Evolutionary conservation across 1,140 invertebrate species (phyloP), one percentile per base, ranked within the genome.

Genomic region (Diplogasteroides magnus): DNA sequence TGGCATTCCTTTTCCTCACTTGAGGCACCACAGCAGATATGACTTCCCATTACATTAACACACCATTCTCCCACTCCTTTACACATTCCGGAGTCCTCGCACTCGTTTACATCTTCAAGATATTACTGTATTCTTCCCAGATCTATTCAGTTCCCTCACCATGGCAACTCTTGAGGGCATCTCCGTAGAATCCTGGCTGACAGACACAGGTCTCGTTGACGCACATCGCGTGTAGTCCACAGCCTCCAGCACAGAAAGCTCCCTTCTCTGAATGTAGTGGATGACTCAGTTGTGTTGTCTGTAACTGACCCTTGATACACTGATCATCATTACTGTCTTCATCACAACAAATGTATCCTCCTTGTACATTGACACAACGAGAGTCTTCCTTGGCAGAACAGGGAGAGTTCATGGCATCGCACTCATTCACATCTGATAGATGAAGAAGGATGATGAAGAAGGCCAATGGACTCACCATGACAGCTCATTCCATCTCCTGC

Each of bases 31-130:
- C 77, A 78, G 55, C 77, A 78, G 3, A 74, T 57, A 66, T 74
- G 65, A 29, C 76, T 60, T 13, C 77, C 77, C 48, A 73, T 37
- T 11, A 74, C 37, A 56, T 78, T 78, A 19, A 78, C 76, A 61
- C 77, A 78, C 64, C 77, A 72, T 31, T 77, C 62, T 1, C 72
- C 77, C 6, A 77, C 75, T 48, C 77, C 77, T 0, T 69, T 55
- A 67, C 77, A 78, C 32, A 76, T 56, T 19, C 48, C 31, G 31
- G 77, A 76, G 31, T 73, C 58, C 62, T 78, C 65, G 61, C 77
- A 78, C 68, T 78, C 77, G 63, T 78, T 79, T 15, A 78, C 48
- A 59, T 78, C 77, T 77, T 58, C 25, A 77, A 74, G n/a, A n/a
- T n/a, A n/a, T n/a, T n/a, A n/a, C n/a, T n/a, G n/a, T n/a, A n/a